phyloP scores from a whole-genome alignment of 1,140 invertebrate genomes.

The Arctopsyche grandis region DNA sequence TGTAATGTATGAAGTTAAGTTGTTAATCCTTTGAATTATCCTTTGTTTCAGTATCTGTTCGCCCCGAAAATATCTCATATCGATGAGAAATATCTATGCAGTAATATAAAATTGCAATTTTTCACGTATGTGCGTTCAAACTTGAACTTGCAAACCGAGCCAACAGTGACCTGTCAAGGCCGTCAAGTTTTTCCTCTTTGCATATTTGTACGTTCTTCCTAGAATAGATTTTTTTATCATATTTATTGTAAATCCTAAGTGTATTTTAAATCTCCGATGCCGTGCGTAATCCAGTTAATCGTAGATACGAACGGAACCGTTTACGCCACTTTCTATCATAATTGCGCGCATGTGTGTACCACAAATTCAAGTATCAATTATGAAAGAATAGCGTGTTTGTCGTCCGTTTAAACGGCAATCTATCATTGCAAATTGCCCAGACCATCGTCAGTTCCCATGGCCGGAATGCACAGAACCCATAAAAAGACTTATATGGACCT shows the following conservation, averaged over 20 bases:
- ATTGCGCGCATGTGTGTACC: neutral
- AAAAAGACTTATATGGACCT: constrained; percentile 29
- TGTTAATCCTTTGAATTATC: too few relatives aligned
- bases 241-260: neutral
- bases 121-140: neutral
- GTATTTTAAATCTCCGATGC: too few relatives aligned
- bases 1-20: too few relatives aligned
- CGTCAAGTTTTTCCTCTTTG: neutral
- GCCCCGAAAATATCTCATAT: too few relatives aligned
- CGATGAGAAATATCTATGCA: too few relatives aligned
- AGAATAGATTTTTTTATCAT: neutral
- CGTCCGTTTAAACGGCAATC: constrained; percentile 22
- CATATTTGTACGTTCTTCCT: neutral
- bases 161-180: constrained; percentile 12
- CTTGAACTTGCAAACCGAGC: constrained; percentile 2
- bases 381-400: neutral
- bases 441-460: constrained; percentile 30
- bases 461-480: constrained; percentile 12
- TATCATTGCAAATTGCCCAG: constrained; percentile 33
- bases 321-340: too few relatives aligned
- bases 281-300: neutral
- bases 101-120: too few relatives aligned
- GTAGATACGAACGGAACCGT: neutral
- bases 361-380: neutral
- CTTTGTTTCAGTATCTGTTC: too few relatives aligned